These are phyloP conservation scores for Cryptophagus acutangulus DNA, from an alignment of 2,888 invertebrate genomes.

Conservation along the genomic window DNA sequence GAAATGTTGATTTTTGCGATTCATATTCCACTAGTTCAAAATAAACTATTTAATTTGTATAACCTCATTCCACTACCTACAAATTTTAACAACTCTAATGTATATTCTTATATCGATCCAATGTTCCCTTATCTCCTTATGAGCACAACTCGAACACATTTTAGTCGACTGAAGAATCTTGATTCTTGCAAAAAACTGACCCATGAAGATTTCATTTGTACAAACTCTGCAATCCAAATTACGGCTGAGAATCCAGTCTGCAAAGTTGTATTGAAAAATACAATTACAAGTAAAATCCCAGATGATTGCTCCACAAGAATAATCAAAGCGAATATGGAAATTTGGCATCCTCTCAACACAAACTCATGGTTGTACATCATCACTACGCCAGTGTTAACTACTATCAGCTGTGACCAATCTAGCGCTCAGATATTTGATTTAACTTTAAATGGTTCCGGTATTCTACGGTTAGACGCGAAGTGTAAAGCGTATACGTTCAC, in stretches of 20 bases:
- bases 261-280: background rate
- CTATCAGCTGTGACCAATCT: background rate
- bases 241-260: background rate
- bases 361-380: background rate
- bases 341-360: background rate
- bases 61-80: background rate
- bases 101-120: background rate
- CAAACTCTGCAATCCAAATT: background rate
- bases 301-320: background rate
- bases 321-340: background rate
- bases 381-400: background rate
- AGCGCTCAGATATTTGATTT: too few species aligned
- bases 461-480: background rate
- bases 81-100: background rate
- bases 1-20: background rate
- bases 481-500: background rate
- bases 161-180: background rate
- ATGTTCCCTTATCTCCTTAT: background rate
- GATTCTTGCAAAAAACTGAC: background rate
- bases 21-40: background rate
- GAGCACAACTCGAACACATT: background rate
- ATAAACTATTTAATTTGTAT: background rate
- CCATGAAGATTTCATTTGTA: background rate
- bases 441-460: background rate
- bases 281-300: background rate